Percentiles rank a stretch among this genome's conserved stretches.
These are phyloP conservation scores for Caenorhabditis panamensis DNA, from an alignment of 2,888 invertebrate species.

Conservation along the genomic window DNA sequence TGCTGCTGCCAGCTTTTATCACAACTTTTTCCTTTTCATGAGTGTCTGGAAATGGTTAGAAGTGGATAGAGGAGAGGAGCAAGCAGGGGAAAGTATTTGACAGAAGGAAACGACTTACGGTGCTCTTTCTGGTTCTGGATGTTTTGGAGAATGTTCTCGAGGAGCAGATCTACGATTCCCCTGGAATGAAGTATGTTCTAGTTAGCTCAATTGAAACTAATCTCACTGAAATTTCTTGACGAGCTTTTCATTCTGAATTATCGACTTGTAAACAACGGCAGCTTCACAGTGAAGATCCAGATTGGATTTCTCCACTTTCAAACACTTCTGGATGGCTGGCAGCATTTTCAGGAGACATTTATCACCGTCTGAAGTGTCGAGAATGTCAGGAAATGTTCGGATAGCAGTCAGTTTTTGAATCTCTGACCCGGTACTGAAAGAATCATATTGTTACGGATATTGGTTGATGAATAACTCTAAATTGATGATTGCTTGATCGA, in stretches of 20 bases:
- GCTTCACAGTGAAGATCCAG: conserved; percentile 79
- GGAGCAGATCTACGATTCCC: conserved; percentile 70
- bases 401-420: conserved; percentile 74
- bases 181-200: conserved; percentile 54
- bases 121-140: conserved; percentile 76
- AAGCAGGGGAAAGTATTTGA: background rate
- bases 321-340: conserved; percentile 68
- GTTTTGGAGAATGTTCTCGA: conserved; percentile 74
- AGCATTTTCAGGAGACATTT: conserved; percentile 71
- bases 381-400: conserved; percentile 71
- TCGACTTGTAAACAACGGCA: conserved; percentile 76
- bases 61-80: conserved; percentile 38
- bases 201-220: background rate
- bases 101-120: conserved; percentile 65
- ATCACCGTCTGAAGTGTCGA: conserved; percentile 72
- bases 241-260: conserved; percentile 72
- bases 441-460: background rate
- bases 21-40: conserved; percentile 61
- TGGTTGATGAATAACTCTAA: conserved; percentile 33
- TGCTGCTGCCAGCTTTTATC: conserved; percentile 51
- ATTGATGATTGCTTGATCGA: conserved; percentile 63
- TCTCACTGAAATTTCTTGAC: conserved; percentile 69
- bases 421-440: conserved; percentile 72
- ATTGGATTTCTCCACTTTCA: conserved; percentile 70
- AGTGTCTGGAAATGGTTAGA: conserved; percentile 54